These are phyloP conservation scores for Drosophila busckii DNA, from an alignment of 1,140 invertebrate species.

Conservation along the genomic window DNA sequence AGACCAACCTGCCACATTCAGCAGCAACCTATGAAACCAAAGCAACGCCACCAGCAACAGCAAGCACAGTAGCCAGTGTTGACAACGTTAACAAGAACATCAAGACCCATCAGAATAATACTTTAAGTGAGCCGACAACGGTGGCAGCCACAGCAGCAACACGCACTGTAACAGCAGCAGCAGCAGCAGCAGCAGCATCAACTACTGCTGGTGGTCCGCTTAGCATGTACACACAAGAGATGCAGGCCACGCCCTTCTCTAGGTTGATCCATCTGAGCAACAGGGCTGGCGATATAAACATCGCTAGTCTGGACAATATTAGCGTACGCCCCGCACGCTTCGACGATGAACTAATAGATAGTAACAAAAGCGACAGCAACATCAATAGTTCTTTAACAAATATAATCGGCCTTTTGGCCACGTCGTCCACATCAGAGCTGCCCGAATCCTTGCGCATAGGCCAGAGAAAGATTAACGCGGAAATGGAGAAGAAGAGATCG, in stretches of 20 bases:
- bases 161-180: conserved; percentile 31
- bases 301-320: conserved; percentile 74
- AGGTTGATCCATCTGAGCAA: conserved; percentile 68
- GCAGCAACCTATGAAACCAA: conserved; percentile 55
- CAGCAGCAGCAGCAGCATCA: conserved; percentile 46
- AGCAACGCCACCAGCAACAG: conserved; percentile 46
- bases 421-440: conserved; percentile 57
- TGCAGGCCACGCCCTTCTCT: conserved; percentile 67
- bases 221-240: conserved; percentile 57
- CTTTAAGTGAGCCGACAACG: conserved; percentile 39
- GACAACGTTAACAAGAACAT: conserved; percentile 54
- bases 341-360: conserved; percentile 36
- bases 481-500: conserved; percentile 48
- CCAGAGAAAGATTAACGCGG: conserved; percentile 68
- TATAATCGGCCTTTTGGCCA: conserved; percentile 64
- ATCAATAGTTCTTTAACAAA: conserved; percentile 54
- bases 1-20: conserved; percentile 21
- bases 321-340: conserved; percentile 68
- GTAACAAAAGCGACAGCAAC: conserved; percentile 16
- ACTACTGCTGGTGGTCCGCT: too few relatives aligned
- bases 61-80: conserved; percentile 20
- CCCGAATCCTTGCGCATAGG: conserved; percentile 69
- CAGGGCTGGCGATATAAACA: conserved; percentile 68
- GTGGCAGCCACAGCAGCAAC: conserved; percentile 12
- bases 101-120: conserved; percentile 53